Evolutionary conservation across 2,113 vertebrate genomes (phyloP).

Genomic region (Lepisosteus osseus): DNA sequence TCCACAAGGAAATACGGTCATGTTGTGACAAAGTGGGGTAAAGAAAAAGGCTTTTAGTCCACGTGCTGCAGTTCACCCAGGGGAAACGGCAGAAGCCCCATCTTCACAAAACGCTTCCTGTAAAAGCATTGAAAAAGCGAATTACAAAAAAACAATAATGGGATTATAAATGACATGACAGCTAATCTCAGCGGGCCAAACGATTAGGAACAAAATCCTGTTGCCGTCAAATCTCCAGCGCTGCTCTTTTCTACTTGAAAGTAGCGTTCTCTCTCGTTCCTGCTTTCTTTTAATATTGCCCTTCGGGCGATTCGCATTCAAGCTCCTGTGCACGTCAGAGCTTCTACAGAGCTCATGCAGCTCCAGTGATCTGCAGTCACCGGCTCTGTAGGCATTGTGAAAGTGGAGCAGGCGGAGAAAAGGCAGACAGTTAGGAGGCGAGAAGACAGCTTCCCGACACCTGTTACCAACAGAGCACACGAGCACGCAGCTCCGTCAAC

Average conservation of each 20-base stretch:
- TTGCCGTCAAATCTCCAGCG: conserved; percentile 16
- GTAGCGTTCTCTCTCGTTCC: conserved; percentile 4
- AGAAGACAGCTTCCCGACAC: neutral
- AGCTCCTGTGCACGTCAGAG: conserved; percentile 33
- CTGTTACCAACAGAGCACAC: too few relatives aligned
- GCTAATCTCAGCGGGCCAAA: conserved; percentile 26
- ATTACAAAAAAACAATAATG: conserved; percentile 29
- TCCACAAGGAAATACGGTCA: neutral
- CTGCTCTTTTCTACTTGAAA: conserved; percentile 27
- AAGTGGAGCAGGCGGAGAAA: conserved; percentile 12
- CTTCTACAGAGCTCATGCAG: conserved; percentile 26
- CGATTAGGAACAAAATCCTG: conserved; percentile 30
- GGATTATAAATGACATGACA: conserved; percentile 33
- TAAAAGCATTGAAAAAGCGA: conserved; percentile 4
- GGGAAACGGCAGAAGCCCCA: conserved; percentile 8
- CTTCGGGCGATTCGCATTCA: conserved; percentile 23
- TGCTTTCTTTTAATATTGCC: conserved; percentile 27
- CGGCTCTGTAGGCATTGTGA: neutral
- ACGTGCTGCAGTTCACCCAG: neutral
- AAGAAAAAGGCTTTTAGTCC: conserved; percentile 13
- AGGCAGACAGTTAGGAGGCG: neutral
- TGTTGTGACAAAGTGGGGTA: neutral
- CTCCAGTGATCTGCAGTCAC: conserved; percentile 8
- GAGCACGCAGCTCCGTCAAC: too few relatives aligned
- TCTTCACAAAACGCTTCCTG: conserved; percentile 21